Evolutionary conservation across 2,888 invertebrate genomes (phyloP).

Genomic region (Scaptomyza cyrtandrae): DNA sequence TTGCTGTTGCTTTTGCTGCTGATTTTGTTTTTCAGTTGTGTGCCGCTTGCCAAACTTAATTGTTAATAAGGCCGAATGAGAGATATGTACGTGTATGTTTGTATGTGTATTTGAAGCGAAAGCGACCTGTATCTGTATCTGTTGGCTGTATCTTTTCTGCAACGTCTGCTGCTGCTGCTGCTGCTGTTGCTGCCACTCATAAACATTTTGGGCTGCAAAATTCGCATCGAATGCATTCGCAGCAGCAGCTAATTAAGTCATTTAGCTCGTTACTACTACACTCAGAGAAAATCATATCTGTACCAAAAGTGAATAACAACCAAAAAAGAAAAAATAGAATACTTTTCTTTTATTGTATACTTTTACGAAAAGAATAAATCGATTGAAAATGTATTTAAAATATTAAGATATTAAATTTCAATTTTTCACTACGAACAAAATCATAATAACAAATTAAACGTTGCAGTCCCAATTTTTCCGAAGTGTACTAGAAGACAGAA

Average conservation of each 20-base stretch:
- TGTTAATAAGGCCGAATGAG: slow-evolving; percentile 70
- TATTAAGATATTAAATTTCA: no score
- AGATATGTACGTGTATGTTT: slow-evolving; percentile 5
- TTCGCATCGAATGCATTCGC: no score
- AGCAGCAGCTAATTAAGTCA: slow-evolving; percentile 76
- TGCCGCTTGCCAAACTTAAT: slow-evolving; percentile 53
- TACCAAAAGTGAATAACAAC: background rate
- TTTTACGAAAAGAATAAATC: no score
- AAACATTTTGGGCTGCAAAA: slow-evolving; percentile 57
- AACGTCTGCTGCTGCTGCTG: slow-evolving; percentile 31
- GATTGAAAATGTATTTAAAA: no score
- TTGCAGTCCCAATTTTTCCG: no score
- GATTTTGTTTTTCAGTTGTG: slow-evolving; percentile 31
- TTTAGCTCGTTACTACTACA: slow-evolving; percentile 71
- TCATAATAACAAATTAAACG: no score
- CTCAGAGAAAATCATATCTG: background rate
- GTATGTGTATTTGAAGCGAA: slow-evolving; percentile 26
- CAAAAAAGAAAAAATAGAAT: no score
- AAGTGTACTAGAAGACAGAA: slow-evolving; percentile 1
- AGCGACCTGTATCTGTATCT: slow-evolving; percentile 23
- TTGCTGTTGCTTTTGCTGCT: slow-evolving; percentile 16
- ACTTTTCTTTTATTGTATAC: no score
- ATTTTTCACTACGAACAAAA: no score
- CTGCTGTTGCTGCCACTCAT: slow-evolving; percentile 33
- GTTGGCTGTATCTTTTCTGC: slow-evolving; percentile 12